phyloP scores from a whole-genome alignment of 1,140 invertebrate species.

The Heliconius eleuchia region DNA sequence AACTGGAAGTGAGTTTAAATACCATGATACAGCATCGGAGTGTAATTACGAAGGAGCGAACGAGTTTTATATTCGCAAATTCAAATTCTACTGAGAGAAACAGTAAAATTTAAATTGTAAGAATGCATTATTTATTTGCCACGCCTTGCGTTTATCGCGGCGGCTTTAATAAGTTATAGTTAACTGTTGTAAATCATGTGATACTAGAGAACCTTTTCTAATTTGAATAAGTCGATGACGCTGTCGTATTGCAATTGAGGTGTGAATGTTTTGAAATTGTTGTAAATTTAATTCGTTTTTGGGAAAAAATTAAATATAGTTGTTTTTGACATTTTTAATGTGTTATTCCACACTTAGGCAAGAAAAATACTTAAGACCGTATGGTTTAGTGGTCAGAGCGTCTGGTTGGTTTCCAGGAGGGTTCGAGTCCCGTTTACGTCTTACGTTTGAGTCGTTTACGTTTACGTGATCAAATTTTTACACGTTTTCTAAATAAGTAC shows the following conservation, averaged over 20 bases:
- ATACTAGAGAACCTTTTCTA: not conserved
- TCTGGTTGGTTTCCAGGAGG: too few relatives aligned
- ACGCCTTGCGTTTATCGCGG: not conserved
- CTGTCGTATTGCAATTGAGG: not conserved
- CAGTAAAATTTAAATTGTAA: slow-evolving; percentile 18
- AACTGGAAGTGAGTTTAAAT: slow-evolving; percentile 29
- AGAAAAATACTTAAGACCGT: too few relatives aligned
- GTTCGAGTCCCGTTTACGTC: too few relatives aligned
- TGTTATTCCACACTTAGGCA: too few relatives aligned
- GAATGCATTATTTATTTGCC: not conserved
- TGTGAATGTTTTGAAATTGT: not conserved
- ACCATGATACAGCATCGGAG: slow-evolving; percentile 22
- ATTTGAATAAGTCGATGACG: not conserved
- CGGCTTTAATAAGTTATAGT: not conserved
- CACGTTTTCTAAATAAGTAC: too few relatives aligned
- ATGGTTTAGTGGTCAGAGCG: too few relatives aligned
- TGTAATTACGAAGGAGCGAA: slow-evolving; percentile 25
- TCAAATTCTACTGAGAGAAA: slow-evolving; percentile 23
- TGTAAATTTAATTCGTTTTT: not conserved
- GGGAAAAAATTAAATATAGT: too few relatives aligned
- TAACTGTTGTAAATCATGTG: not conserved
- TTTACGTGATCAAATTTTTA: too few relatives aligned
- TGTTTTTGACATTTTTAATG: too few relatives aligned
- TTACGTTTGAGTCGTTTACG: too few relatives aligned
- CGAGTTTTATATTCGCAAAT: slow-evolving; percentile 25